phyloP scores from a whole-genome alignment of 2,888 invertebrate species.

The Tetranychus piercei region DNA sequence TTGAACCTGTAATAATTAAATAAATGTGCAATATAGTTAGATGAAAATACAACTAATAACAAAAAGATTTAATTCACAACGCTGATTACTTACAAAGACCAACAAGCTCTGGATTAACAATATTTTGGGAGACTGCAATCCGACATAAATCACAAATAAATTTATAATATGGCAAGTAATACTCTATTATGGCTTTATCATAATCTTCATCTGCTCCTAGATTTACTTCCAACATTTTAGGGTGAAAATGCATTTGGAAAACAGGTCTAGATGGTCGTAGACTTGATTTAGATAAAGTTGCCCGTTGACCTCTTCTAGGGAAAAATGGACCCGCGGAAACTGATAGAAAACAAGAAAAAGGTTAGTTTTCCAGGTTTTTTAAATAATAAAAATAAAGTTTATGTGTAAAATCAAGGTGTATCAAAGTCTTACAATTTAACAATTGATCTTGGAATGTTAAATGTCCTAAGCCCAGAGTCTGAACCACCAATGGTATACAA shows the following conservation, averaged over 20 bases:
- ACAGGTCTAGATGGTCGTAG: slow-evolving; percentile 56
- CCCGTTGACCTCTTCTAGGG: slow-evolving; percentile 46
- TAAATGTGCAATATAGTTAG: neutral
- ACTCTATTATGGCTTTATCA: slow-evolving; percentile 52
- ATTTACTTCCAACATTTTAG: slow-evolving; percentile 32
- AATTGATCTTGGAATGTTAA: slow-evolving; percentile 20
- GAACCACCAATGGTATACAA: slow-evolving; percentile 60
- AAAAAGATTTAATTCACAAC: neutral
- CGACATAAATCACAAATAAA: slow-evolving; percentile 70
- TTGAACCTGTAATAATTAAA: slow-evolving; percentile 36
- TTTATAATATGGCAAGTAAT: slow-evolving; percentile 70
- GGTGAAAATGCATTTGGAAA: slow-evolving; percentile 66
- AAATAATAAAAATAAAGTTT: too few species aligned
- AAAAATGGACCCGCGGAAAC: slow-evolving; percentile 56
- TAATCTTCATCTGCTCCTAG: slow-evolving; percentile 53
- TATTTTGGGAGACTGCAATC: slow-evolving; percentile 68
- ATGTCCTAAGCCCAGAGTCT: slow-evolving; percentile 49
- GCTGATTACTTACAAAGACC: slow-evolving; percentile 39
- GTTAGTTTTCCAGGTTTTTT: neutral
- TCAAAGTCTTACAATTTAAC: slow-evolving; percentile 14
- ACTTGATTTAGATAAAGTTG: slow-evolving; percentile 43
- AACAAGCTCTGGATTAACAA: slow-evolving; percentile 64
- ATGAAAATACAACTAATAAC: neutral
- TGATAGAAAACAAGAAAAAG: slow-evolving; percentile 28
- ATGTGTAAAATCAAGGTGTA: too few species aligned